Percentiles rank a stretch among this genome's conserved stretches.
Conservation (phyloP, 2,797 vertebrate species). For the Poeciliopsis presidionis region DNA sequence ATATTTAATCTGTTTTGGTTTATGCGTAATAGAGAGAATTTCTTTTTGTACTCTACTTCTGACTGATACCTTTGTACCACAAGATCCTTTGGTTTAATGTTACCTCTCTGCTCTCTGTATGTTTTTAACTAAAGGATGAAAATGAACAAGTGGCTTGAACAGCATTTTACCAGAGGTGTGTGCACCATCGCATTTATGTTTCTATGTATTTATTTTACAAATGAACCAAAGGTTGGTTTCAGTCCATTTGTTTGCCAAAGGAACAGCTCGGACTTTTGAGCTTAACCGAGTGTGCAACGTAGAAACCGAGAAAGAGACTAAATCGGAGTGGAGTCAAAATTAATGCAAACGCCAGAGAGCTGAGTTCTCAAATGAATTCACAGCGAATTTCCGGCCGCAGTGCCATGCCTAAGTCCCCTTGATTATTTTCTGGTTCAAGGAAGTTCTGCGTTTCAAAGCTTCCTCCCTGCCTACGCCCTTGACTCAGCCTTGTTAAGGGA, state of each 20-base stretch:
- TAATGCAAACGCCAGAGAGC: conserved; percentile 68
- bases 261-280: conserved; percentile 62
- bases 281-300: conserved; percentile 70
- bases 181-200: conserved; percentile 1
- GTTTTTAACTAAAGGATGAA: background rate
- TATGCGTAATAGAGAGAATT: background rate
- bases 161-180: background rate
- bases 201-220: conserved; percentile 41
- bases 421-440: conserved; percentile 81
- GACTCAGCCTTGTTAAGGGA: conserved; percentile 68
- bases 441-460: conserved; percentile 76
- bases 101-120: background rate
- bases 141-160: background rate
- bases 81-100: background rate
- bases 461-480: conserved; percentile 62
- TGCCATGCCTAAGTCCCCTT: conserved; percentile 77
- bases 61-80: background rate
- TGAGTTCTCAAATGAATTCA: conserved; percentile 73
- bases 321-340: conserved; percentile 39
- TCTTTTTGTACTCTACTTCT: background rate
- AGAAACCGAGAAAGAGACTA: conserved; percentile 45
- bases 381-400: conserved; percentile 75
- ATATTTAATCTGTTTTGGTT: background rate
- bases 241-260: conserved; percentile 55
- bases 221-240: conserved; percentile 24